Evolutionary conservation across 2,888 invertebrate genomes (phyloP).

Genomic region (Arctia plantaginis): DNA sequence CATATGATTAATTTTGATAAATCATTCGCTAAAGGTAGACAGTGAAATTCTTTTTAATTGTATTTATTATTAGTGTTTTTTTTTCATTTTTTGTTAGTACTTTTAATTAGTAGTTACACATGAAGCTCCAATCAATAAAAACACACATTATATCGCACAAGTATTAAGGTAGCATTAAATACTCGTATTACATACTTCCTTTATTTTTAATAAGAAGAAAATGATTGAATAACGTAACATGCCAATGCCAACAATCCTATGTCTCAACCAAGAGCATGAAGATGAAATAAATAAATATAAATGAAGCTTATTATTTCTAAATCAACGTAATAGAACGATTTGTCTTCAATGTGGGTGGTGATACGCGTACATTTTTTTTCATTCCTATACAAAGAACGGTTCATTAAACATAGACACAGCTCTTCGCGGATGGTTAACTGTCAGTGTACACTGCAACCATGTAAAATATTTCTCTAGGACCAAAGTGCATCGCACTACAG

Average conservation of each 20-base stretch:
- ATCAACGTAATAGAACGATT: constrained; percentile 2
- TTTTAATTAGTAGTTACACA: too few relatives aligned
- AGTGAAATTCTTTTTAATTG: too few relatives aligned
- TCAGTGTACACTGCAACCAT: constrained; percentile 32
- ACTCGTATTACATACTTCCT: too few relatives aligned
- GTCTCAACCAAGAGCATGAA: not conserved
- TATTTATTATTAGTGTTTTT: too few relatives aligned
- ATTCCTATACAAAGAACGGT: constrained; percentile 14
- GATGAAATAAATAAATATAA: not conserved
- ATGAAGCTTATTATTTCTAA: not conserved
- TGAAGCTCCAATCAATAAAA: too few relatives aligned
- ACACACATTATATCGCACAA: too few relatives aligned
- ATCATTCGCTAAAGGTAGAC: too few relatives aligned
- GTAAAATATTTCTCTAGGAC: constrained; percentile 28
- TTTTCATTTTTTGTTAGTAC: too few relatives aligned
- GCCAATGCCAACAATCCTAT: not conserved
- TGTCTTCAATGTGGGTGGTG: constrained; percentile 19
- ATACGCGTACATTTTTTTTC: not conserved
- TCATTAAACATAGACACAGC: constrained; percentile 13
- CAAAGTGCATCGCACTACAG: constrained; percentile 30
- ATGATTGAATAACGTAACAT: too few relatives aligned
- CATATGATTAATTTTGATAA: too few relatives aligned
- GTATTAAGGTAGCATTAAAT: too few relatives aligned
- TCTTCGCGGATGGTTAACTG: constrained; percentile 16
- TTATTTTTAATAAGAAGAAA: too few relatives aligned